Conservation (phyloP, 2,888 invertebrate genomes). For the Ceraclea dissimilis region DNA sequence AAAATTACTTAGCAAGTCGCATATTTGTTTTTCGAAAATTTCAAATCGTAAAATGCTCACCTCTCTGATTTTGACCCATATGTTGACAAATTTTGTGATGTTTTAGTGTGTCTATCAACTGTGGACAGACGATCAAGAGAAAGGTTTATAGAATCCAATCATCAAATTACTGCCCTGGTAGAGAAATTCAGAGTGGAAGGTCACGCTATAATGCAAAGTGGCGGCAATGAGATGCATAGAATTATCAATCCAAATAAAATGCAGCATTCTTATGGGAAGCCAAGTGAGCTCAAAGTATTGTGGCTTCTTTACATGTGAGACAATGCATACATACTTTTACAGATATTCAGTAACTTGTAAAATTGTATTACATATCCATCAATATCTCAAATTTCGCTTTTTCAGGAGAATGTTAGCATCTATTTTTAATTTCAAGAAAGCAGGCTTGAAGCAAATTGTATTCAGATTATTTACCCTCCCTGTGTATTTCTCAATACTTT, state of each 20-base stretch:
- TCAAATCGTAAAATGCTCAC: too few relatives aligned
- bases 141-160: conserved; percentile 86
- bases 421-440: conserved; percentile 68
- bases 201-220: conserved; percentile 61
- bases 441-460: conserved; percentile 68
- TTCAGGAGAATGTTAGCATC: conserved; percentile 66
- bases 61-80: too few relatives aligned
- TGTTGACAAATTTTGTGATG: too few relatives aligned
- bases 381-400: background rate
- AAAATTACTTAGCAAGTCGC: too few relatives aligned
- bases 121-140: conserved; percentile 70
- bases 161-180: conserved; percentile 84
- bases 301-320: conserved; percentile 61
- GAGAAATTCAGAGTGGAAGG: conserved; percentile 88
- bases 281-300: conserved; percentile 59
- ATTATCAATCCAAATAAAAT: conserved; percentile 61
- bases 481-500: conserved; percentile 67
- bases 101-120: conserved; percentile 51
- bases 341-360: too few relatives aligned
- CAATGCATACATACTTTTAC: too few relatives aligned
- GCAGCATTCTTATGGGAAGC: conserved; percentile 67
- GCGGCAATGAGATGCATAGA: conserved; percentile 48
- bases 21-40: too few relatives aligned
- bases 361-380: background rate
- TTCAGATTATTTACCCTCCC: conserved; percentile 69